Evolutionary conservation across 1,140 invertebrate genomes (phyloP).

Genomic region (Limonius californicus): DNA sequence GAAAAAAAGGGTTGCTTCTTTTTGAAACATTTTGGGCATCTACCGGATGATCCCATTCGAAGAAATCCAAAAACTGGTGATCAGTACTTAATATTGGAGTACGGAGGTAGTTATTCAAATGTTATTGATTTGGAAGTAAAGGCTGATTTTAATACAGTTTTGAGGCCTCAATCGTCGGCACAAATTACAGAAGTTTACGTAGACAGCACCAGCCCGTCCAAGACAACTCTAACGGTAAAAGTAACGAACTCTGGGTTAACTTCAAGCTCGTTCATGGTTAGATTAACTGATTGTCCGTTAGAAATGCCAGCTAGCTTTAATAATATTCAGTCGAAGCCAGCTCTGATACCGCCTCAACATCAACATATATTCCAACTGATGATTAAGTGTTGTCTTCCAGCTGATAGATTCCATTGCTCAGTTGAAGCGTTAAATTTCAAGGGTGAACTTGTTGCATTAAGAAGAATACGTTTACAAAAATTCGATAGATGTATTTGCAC

Average conservation of each 20-base stretch:
- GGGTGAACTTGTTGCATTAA: constrained; percentile 45
- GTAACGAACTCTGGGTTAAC: constrained; percentile 48
- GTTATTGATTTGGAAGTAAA: constrained; percentile 48
- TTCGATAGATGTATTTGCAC: constrained; percentile 49
- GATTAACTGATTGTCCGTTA: constrained; percentile 47
- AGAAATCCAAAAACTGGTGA: constrained; percentile 42
- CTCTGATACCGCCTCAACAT: constrained; percentile 46
- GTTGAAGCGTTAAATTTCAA: constrained; percentile 47
- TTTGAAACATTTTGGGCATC: constrained; percentile 49
- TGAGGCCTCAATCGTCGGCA: constrained; percentile 42
- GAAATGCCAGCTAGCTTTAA: constrained; percentile 46
- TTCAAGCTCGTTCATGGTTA: constrained; percentile 43
- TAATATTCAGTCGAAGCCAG: constrained; percentile 42
- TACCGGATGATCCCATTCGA: constrained; percentile 43
- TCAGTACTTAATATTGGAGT: constrained; percentile 45
- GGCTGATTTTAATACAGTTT: constrained; percentile 47
- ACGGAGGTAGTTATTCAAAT: constrained; percentile 43
- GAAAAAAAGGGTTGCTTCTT: constrained; percentile 49
- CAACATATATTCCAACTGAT: constrained; percentile 46
- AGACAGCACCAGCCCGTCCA: constrained; percentile 43
- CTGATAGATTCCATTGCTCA: constrained; percentile 46
- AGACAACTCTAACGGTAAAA: constrained; percentile 46
- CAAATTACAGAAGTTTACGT: constrained; percentile 48
- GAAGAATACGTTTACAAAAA: constrained; percentile 45
- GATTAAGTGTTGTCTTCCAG: constrained; percentile 39